Conservation (phyloP, 2,113 vertebrate species). For the Centropristis striata region DNA sequence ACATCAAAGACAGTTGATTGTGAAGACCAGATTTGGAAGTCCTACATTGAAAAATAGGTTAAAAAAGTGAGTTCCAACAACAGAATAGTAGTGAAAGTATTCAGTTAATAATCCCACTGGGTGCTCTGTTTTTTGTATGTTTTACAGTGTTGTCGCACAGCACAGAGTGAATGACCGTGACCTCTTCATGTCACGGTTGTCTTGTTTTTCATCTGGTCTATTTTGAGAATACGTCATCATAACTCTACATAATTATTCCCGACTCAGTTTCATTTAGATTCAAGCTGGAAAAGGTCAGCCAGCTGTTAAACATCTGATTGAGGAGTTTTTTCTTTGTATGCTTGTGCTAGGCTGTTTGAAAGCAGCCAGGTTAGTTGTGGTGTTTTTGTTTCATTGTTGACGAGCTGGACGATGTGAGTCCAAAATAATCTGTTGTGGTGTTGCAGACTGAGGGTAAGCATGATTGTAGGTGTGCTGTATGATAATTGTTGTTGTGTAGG, state of each 20-base stretch:
- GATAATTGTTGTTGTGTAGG: conserved; percentile 29
- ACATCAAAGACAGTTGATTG: background rate
- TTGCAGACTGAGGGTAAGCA: background rate
- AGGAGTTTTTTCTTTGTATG: background rate
- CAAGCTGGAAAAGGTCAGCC: conserved; percentile 15
- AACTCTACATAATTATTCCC: background rate
- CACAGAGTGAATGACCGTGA: background rate
- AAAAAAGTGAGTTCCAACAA: too few relatives aligned
- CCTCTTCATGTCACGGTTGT: background rate
- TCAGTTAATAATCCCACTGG: background rate
- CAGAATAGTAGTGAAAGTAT: background rate
- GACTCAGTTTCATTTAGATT: background rate
- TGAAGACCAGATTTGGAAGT: background rate
- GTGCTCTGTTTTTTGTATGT: background rate
- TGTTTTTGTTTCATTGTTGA: background rate
- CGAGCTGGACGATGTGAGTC: background rate
- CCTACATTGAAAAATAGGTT: too few relatives aligned
- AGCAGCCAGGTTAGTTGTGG: background rate
- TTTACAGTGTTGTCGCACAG: background rate
- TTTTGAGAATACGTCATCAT: background rate
- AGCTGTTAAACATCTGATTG: background rate
- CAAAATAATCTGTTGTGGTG: conserved; percentile 1
- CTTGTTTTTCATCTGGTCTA: conserved; percentile 3
- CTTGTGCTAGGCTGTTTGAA: background rate
- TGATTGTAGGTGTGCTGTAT: conserved; percentile 24